phyloP scores from a whole-genome alignment of 2,888 invertebrate species.

The Odontocolon sp. region DNA sequence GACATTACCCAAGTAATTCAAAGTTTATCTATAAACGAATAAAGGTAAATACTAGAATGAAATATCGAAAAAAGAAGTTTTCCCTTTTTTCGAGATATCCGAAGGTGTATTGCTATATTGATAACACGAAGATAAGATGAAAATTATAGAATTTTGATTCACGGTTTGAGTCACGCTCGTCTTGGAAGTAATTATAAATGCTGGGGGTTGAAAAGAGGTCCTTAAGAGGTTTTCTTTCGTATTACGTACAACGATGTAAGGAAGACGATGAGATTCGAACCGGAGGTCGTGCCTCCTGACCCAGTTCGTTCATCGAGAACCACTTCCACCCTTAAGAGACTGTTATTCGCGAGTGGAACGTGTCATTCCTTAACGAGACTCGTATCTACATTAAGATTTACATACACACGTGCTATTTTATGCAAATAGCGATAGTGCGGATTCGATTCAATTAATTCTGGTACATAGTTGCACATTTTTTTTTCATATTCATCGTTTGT shows the following conservation, averaged over 20 bases:
- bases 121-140: constrained; percentile 13
- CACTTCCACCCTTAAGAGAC: constrained; percentile 67
- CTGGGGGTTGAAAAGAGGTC: background rate
- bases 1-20: too few relatives aligned
- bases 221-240: constrained; percentile 25
- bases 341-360: constrained; percentile 56
- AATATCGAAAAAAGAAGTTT: too few relatives aligned
- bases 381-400: constrained; percentile 5
- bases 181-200: constrained; percentile 51
- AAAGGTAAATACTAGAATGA: too few relatives aligned
- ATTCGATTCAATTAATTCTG: background rate
- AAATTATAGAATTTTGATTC: constrained; percentile 45
- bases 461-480: background rate
- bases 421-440: background rate
- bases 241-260: constrained; percentile 24
- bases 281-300: constrained; percentile 70
- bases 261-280: constrained; percentile 32
- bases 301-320: constrained; percentile 70
- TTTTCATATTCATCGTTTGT: background rate
- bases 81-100: too few relatives aligned
- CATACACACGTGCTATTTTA: constrained; percentile 2
- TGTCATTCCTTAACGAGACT: constrained; percentile 41
- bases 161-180: constrained; percentile 46
- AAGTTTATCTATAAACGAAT: too few relatives aligned
- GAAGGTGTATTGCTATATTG: too few relatives aligned